Base-by-base conservation (phyloP, 2,888 invertebrate species). In the Herminia tarsipennalis region DNA sequence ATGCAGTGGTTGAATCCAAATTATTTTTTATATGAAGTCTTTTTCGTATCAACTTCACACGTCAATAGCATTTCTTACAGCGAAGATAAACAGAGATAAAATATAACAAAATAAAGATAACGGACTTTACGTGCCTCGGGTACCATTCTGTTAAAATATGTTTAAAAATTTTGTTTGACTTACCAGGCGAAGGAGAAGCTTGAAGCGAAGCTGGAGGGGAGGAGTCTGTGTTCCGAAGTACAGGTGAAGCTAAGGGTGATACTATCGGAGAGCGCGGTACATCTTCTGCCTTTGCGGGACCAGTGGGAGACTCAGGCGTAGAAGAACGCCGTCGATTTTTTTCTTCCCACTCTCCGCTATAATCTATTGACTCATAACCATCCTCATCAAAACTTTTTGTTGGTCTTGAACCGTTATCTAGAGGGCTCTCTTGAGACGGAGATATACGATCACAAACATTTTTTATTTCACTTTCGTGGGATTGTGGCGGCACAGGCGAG, bases 191-290 rank as follows among this genome's bases (percentile, higher is more conserved):
- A 45, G 84, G 83, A 58, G 81, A 77, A 71, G 80, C 67, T 50
- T 76, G 79, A 41, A 70, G 69, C 36, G 79, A 76, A 12, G 69
- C 64, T 36, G 83, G 79, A 25, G 86, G 81, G 17, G 88, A 78
- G 9, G 81, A 70, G 30, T 73, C 73, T 14, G 70, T 66, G 27
- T 75, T 67, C 38, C 76, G 81, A 41, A 79, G 86, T 34, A 87
- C 87, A 32, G 90, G 89, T 17, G 89, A 89, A 14, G 81, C 83
- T 46, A 80, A 66, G 17, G 88, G 88, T 13, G 90, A 84, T 36
- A 77, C 73, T 17, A 87, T 74, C 28, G 85, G 86, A n/a, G 89
- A 85, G 30, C 70, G 76, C 21, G 75, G 55, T 10, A 63, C 66
- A 22, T 77, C 82, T 42, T 78, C 85, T 52, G 67, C 62, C 42